Percentiles rank a stretch among this genome's conserved stretches.
Evolutionary conservation across 2,888 invertebrate species (phyloP).

Genomic region (Caenorhabditis uteleia): DNA sequence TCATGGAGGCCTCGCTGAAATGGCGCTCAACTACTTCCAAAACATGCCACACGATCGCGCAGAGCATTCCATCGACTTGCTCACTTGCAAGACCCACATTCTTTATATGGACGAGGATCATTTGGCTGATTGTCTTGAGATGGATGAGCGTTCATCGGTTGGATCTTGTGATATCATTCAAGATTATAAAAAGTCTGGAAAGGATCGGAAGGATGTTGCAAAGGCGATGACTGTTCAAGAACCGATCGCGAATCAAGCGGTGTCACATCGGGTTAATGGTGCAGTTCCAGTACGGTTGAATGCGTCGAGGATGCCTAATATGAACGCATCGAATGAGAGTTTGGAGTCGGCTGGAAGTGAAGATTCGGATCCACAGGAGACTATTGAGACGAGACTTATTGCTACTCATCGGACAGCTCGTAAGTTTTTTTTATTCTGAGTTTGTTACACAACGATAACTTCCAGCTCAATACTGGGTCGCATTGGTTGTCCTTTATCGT

Average conservation of each 20-base stretch:
- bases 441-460: not conserved
- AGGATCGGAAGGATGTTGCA: constrained; percentile 43
- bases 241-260: constrained; percentile 43
- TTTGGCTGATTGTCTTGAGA: constrained; percentile 64
- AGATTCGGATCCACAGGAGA: constrained; percentile 57
- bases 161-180: constrained; percentile 66
- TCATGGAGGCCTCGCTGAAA: constrained; percentile 50
- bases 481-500: constrained; percentile 77
- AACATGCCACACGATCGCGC: constrained; percentile 51
- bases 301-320: constrained; percentile 50
- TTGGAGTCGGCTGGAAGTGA: constrained; percentile 53
- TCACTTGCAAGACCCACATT: constrained; percentile 62
- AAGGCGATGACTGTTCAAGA: constrained; percentile 42
- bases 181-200: constrained; percentile 63
- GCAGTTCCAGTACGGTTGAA: constrained; percentile 62
- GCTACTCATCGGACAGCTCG: constrained; percentile 63
- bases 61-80: constrained; percentile 56
- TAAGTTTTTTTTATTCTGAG: constrained; percentile 16
- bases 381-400: constrained; percentile 63
- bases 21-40: constrained; percentile 60
- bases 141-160: constrained; percentile 64
- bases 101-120: constrained; percentile 63
- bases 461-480: constrained; percentile 74
- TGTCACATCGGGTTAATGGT: constrained; percentile 62
- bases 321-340: constrained; percentile 52